Evolutionary conservation across 2,888 invertebrate species (phyloP).

Genomic region (Catocala fraxini): DNA sequence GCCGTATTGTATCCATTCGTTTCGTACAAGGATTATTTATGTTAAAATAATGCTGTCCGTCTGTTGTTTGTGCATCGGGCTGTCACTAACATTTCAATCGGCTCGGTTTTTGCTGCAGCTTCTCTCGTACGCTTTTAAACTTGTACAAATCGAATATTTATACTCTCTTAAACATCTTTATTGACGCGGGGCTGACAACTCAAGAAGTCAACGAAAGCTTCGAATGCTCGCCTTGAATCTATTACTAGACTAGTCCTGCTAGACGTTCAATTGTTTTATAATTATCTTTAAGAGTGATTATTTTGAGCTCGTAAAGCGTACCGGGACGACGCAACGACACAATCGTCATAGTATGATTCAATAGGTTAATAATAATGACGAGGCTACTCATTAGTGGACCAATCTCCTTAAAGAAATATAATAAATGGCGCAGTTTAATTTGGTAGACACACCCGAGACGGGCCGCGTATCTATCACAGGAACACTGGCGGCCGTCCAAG

Average conservation of each 20-base stretch:
- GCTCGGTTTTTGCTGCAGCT: slow-evolving; percentile 78
- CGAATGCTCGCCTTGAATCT: slow-evolving; percentile 63
- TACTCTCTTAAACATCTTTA: slow-evolving; percentile 84
- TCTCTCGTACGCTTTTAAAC: slow-evolving; percentile 72
- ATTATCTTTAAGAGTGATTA: slow-evolving; percentile 24
- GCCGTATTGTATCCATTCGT: slow-evolving; percentile 82
- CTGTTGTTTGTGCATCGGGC: slow-evolving; percentile 84
- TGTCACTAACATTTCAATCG: slow-evolving; percentile 87
- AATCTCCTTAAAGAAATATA: slow-evolving; percentile 81
- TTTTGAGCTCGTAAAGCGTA: slow-evolving; percentile 26
- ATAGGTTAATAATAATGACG: slow-evolving; percentile 57
- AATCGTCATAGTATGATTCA: slow-evolving; percentile 47
- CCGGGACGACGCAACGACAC: slow-evolving; percentile 34
- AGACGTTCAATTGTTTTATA: slow-evolving; percentile 25
- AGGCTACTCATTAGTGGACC: slow-evolving; percentile 75
- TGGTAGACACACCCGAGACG: slow-evolving; percentile 85
- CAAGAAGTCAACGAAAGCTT: slow-evolving; percentile 70
- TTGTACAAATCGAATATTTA: slow-evolving; percentile 82
- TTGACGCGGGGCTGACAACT: slow-evolving; percentile 82
- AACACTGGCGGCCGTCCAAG: slow-evolving; percentile 82
- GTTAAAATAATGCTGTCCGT: slow-evolving; percentile 84
- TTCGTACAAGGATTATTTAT: slow-evolving; percentile 86
- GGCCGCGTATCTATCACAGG: slow-evolving; percentile 81
- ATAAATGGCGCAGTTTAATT: slow-evolving; percentile 86
- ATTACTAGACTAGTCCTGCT: slow-evolving; percentile 19